Evolutionary conservation across 2,113 vertebrate species (phyloP).

Genomic region (Eptesicus fuscus): DNA sequence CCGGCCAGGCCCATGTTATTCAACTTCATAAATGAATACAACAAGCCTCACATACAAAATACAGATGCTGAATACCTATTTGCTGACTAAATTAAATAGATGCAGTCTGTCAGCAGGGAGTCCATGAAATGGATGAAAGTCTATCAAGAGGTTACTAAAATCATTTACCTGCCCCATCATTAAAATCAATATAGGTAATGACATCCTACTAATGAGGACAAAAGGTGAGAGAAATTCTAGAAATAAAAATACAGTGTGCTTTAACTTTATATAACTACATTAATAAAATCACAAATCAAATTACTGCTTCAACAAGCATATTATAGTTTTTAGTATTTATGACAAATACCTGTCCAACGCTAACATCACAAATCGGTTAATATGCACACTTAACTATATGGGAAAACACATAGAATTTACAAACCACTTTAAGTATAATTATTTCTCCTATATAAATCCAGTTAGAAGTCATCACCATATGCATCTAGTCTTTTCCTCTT

Average conservation of each 20-base stretch:
- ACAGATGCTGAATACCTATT: not conserved
- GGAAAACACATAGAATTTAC: not conserved
- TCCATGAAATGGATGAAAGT: not conserved
- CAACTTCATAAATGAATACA: not conserved
- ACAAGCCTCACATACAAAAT: not conserved
- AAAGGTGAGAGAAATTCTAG: slow-evolving; percentile 4
- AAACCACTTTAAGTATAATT: not conserved
- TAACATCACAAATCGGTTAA: not conserved
- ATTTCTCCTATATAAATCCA: not conserved
- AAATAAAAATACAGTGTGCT: slow-evolving; percentile 9
- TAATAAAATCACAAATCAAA: slow-evolving; percentile 43
- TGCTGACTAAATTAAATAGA: not conserved
- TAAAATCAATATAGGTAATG: slow-evolving; percentile 12
- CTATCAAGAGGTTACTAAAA: slow-evolving; percentile 25
- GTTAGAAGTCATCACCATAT: not conserved
- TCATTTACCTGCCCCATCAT: not conserved
- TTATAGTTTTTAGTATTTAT: not conserved
- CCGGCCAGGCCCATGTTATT: not conserved
- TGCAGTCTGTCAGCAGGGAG: not conserved
- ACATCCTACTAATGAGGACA: slow-evolving; percentile 11
- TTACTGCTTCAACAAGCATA: not conserved
- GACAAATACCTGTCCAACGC: not conserved
- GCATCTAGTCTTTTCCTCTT: not conserved
- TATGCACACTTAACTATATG: not conserved
- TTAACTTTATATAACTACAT: slow-evolving; percentile 37